phyloP scores from a whole-genome alignment of 1,140 invertebrate genomes.

The Trichoplusia ni region DNA sequence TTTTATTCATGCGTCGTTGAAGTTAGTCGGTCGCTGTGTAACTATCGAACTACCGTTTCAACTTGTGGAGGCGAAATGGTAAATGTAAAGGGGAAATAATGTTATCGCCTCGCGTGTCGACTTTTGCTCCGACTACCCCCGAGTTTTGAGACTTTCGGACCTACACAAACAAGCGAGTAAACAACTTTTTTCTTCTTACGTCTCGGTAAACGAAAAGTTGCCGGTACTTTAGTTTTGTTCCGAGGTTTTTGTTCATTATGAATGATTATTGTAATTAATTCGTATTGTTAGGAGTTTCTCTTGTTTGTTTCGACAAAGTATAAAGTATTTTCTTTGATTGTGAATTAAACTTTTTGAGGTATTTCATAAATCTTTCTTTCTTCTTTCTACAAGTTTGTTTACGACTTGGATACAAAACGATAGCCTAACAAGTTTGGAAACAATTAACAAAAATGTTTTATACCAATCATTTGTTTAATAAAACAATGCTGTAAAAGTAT shows the following conservation, averaged over 20 bases:
- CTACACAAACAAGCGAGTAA: slow-evolving; percentile 28
- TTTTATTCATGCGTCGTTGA: slow-evolving; percentile 18
- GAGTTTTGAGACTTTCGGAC: slow-evolving; percentile 31
- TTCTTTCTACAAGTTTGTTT: background rate
- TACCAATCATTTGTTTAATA: background rate
- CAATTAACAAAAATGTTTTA: too few relatives aligned
- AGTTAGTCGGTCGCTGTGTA: slow-evolving; percentile 28
- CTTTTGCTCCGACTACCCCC: slow-evolving; percentile 27
- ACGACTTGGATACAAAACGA: too few relatives aligned
- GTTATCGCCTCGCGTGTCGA: slow-evolving; percentile 36
- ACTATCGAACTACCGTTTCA: slow-evolving; percentile 36
- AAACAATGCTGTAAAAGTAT: background rate
- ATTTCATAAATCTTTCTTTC: background rate
- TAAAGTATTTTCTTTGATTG: slow-evolving; percentile 5
- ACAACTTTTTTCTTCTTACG: slow-evolving; percentile 28
- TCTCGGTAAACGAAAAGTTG: slow-evolving; percentile 22
- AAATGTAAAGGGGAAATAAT: slow-evolving; percentile 40
- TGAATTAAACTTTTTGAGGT: background rate
- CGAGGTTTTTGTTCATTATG: slow-evolving; percentile 10
- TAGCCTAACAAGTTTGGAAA: too few relatives aligned
- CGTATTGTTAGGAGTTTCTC: slow-evolving; percentile 8
- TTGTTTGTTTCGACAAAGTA: background rate
- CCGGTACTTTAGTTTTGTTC: slow-evolving; percentile 11
- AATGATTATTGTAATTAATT: slow-evolving; percentile 18
- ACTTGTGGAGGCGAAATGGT: slow-evolving; percentile 23